Evolutionary conservation across 2,888 invertebrate genomes (phyloP).

Genomic region (Ceraclea dissimilis): DNA sequence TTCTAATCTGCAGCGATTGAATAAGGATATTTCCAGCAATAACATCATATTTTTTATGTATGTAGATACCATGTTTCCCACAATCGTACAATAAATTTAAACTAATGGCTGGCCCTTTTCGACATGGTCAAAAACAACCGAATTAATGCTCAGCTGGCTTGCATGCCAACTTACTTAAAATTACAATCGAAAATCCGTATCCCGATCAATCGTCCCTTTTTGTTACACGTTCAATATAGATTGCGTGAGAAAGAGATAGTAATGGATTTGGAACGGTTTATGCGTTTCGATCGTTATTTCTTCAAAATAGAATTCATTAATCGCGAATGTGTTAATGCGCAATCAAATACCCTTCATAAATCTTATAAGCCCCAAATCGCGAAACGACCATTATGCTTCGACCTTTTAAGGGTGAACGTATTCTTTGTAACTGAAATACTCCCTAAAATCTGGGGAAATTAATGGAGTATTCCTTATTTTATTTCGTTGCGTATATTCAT

Average conservation of each 20-base stretch:
- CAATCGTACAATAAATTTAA: background rate
- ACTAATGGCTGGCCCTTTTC: background rate
- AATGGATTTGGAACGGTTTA: background rate
- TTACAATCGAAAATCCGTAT: background rate
- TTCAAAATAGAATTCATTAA: slow-evolving; percentile 10
- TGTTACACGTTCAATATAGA: background rate
- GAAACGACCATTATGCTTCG: slow-evolving; percentile 3
- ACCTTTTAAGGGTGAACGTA: slow-evolving; percentile 2
- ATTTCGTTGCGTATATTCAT: background rate
- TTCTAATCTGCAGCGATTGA: too few relatives aligned
- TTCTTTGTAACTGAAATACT: background rate
- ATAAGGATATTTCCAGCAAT: too few relatives aligned
- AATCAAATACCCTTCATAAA: slow-evolving; percentile 9
- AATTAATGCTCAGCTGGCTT: background rate
- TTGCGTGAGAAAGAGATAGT: slow-evolving; percentile 3
- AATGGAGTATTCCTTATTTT: slow-evolving; percentile 2
- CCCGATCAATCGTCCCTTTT: background rate
- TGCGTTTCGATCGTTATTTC: slow-evolving; percentile 4
- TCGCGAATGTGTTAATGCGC: slow-evolving; percentile 14
- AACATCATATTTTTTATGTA: too few relatives aligned
- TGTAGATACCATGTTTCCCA: too few relatives aligned
- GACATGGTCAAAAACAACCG: slow-evolving; percentile 1
- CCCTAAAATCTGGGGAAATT: background rate
- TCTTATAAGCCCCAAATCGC: slow-evolving; percentile 2
- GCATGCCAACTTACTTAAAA: background rate